Evolutionary conservation across 2,113 vertebrate genomes (phyloP).

Genomic region (Mustela nigripes): DNA sequence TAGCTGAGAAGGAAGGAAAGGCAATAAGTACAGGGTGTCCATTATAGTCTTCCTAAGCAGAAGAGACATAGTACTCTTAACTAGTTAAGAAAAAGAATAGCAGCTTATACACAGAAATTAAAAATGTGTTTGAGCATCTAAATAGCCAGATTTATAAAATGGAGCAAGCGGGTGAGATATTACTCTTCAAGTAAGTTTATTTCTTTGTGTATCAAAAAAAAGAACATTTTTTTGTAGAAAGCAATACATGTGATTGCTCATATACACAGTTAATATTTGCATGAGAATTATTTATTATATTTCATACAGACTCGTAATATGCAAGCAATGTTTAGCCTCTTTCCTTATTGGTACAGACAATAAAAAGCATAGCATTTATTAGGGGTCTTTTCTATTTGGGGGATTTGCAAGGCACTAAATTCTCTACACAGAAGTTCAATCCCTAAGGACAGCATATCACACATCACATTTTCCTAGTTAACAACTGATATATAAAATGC

Average conservation of each 20-base stretch:
- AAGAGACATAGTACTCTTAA: background rate
- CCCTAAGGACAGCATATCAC: background rate
- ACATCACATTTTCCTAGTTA: background rate
- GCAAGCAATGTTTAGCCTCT: background rate
- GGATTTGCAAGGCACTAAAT: background rate
- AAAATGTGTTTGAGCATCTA: conserved; percentile 6
- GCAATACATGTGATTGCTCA: background rate
- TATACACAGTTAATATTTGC: conserved; percentile 6
- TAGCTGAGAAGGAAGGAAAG: background rate
- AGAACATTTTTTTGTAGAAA: background rate
- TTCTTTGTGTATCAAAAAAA: conserved; percentile 37
- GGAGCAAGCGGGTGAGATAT: background rate
- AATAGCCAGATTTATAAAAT: background rate
- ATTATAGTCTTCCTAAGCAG: background rate
- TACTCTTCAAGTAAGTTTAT: conserved; percentile 19
- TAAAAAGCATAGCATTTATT: conserved; percentile 25
- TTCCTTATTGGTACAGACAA: conserved; percentile 14
- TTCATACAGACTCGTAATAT: background rate
- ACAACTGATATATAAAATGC: background rate
- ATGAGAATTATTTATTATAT: background rate
- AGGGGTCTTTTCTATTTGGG: background rate
- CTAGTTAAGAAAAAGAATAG: background rate
- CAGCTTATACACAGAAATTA: background rate
- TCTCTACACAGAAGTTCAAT: conserved; percentile 24
- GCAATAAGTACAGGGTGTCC: background rate